Evolutionary conservation across 2,888 invertebrate genomes (phyloP), one percentile per base, ranked within the genome.

Genomic region (Alcis repandata): DNA sequence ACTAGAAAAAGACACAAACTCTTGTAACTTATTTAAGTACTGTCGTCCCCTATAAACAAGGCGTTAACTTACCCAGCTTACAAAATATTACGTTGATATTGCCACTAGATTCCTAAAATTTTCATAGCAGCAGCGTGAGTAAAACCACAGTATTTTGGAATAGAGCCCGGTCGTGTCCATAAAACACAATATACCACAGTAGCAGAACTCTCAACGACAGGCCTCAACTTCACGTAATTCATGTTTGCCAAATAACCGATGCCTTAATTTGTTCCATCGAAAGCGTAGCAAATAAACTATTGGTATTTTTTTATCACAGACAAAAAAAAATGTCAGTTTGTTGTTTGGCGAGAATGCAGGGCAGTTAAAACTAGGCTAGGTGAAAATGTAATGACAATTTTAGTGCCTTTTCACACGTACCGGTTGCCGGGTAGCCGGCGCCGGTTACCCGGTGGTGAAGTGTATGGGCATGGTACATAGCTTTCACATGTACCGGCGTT

Each of bases 101-200:
- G 56, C 59, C 48, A 48, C 53, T 60, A 60, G 38, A 45, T 45
- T 51, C 38, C 64, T 56, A 49, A 46, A 54, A 60, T 46, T 43
- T 60, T 54, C 49, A 65, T 57, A 27, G 51, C 36, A 27, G 51
- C 36, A 46, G 45, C 46, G 43, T 49, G 48, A 56, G 59, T 59
- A 59, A 51, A 63, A 59, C 59, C 59, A 59, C 59, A 59, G 49
- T 45, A 49, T 64, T 64, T 64, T 56, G 64, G 54, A 64, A 64
- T 54, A 56, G 48, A 59, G 60, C 65, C 51, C 59, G 40, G 51
- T 40, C 27, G 20, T 60, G 45, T 56, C 33, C 38, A 65, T 65
- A 60, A 59, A 65, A 51, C 40, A 20, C 20, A 22, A 40, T 52
- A 38, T 51, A 45, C 49, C 27, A 38, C 59, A 64, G 64, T 51